Evolutionary conservation across 2,113 vertebrate species (phyloP).

Genomic region (Tyrannus savana): DNA sequence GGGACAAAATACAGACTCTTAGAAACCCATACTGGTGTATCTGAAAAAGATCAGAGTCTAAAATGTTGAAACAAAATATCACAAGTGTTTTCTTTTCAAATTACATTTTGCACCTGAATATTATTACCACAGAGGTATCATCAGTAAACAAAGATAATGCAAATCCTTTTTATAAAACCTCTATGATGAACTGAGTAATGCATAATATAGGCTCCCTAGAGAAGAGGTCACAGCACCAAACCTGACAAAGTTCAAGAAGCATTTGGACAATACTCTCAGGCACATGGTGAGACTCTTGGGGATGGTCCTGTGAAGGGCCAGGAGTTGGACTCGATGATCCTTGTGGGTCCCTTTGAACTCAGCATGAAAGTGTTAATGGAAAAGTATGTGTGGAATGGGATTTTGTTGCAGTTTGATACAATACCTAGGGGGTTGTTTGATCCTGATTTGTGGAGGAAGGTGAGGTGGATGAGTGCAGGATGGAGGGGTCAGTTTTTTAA

Average conservation of each 20-base stretch:
- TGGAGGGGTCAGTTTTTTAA: not conserved
- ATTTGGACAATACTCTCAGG: no score
- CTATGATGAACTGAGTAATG: not conserved
- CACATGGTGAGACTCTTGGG: no score
- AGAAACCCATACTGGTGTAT: not conserved
- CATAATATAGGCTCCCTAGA: not conserved
- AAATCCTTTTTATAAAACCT: not conserved
- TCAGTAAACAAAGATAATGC: not conserved
- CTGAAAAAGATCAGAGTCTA: not conserved
- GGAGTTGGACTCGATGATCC: no score
- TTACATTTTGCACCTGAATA: not conserved
- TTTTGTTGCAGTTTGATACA: not conserved
- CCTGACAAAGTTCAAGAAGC: no score
- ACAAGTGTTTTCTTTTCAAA: not conserved
- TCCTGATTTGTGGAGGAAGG: not conserved
- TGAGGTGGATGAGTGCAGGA: not conserved
- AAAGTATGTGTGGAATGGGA: not conserved
- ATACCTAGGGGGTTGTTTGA: not conserved
- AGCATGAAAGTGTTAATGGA: not conserved
- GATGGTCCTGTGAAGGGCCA: no score
- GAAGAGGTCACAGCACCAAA: no score
- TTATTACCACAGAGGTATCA: not conserved
- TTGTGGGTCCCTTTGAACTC: no score
- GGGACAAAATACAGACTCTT: not conserved
- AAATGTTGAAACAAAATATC: not conserved